Evolutionary conservation across 2,888 invertebrate genomes (phyloP), one percentile per base, ranked within the genome.

Genomic region (Beris chalybata): DNA sequence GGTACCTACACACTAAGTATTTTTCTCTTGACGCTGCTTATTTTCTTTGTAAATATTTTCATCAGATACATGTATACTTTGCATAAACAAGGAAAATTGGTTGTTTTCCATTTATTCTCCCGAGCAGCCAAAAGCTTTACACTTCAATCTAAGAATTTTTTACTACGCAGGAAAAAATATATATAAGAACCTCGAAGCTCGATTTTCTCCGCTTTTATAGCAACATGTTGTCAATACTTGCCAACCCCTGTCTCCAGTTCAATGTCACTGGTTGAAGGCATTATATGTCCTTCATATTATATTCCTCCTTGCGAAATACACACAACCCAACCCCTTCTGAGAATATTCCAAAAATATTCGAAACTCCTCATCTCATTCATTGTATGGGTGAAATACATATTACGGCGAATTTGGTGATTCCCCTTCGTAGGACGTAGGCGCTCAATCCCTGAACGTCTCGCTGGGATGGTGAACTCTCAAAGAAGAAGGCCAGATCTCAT

Each of bases 211-310:
- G 7, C 5, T 45, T 45, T 58, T 58, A 58, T 58, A 45, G 57
- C 29, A 58, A 58, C 9, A 45, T 58, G 29, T 56, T 56, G n/a
- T 44, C 15, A 31, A 13, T 9, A 38, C 9, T 38, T 3, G 22
- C 1, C 31, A 61, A 44, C 61, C 50, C 61, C 47, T 59, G 48
- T 13, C 29, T 29, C 5, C 6, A 38, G 32, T 61, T 61, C 61
- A 61, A 61, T 61, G 50, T 61, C 52, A 52, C 30, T 38, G 61
- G 61, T 31, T n/a, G 29, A 59, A 32, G 6, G 12, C 22, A 22
- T 22, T 22, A 22, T 38, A 43, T 43, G 6, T 38, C 13, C 55
- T 9, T 38, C 5, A 6, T 9, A 15, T 5, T 56, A 3, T 43
- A n/a, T 13, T 12, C 22, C 11, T 30, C 57, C 22, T 2, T 59